Evolutionary conservation across 2,797 vertebrate species (phyloP), one percentile per base, ranked within the genome.

Genomic region (Echiichthys vipera): DNA sequence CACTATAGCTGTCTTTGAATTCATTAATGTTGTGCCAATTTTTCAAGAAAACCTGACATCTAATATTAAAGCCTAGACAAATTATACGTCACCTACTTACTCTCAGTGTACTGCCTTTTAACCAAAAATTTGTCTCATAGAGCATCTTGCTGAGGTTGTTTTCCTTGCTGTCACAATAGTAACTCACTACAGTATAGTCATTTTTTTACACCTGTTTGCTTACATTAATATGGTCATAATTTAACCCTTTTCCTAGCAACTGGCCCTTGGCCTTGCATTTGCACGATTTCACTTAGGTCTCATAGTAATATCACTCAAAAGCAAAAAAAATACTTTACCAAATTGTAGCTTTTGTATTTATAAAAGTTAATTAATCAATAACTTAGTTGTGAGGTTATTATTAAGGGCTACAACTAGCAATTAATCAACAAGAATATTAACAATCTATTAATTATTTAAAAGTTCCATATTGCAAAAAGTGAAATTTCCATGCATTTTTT

Each of bases 1-100:
- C 56, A n/a, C 32, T 32, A 59, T 45, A 39, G 42, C 51, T 78
- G 58, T 29, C 61, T 62, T 27, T 66, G 22, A 73, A 78, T 69
- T 66, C 59, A 74, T 74, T 53, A 56, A 54, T 55, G 29, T 32
- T 47, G 30, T 32, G 71, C 10, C 32, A 49, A 32, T 71, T 57
- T 74, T 66, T 74, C 62, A 40, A 54, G 54, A n/a, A 36, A 61
- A 36, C n/a, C 4, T 3, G 12, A 36, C 24, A n/a, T 55, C 14
- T 40, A 7, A 73, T 65, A 18, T 13, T 42, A 14, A 66, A 46
- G 71, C 30, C 5, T 25, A 53, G 47, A 59, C n/a, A 39, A 42
- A 45, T 36, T 37, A 37, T 12, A 56, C 24, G 10, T 7, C 56
- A 43, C 22, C 12, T 29, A n/a, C 30, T 32, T 20, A 24, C 40